Evolutionary conservation across 2,113 vertebrate genomes (phyloP).

Genomic region (Reinhardtius hippoglossoides): DNA sequence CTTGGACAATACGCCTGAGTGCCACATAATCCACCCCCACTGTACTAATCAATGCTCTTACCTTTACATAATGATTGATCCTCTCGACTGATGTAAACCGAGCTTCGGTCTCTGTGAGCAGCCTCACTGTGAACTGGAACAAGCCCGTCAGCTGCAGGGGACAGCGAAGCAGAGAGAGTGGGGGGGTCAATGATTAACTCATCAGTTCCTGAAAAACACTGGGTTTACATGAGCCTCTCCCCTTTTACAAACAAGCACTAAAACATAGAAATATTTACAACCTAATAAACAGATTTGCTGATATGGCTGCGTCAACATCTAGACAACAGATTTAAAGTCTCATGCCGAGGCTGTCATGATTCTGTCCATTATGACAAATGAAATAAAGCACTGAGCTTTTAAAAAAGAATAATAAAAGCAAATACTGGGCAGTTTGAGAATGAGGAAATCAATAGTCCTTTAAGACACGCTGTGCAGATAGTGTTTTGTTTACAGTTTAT

Average conservation of each 20-base stretch:
- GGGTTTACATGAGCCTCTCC: background rate
- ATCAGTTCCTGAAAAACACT: background rate
- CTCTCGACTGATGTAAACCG: slow-evolving; percentile 89
- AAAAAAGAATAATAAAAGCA: background rate
- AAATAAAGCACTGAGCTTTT: background rate
- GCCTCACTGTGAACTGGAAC: slow-evolving; percentile 86
- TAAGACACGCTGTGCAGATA: background rate
- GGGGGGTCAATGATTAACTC: slow-evolving; percentile 49
- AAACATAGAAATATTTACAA: slow-evolving; percentile 26
- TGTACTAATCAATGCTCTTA: slow-evolving; percentile 51
- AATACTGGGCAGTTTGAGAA: background rate
- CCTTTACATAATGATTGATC: slow-evolving; percentile 88
- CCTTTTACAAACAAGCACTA: background rate
- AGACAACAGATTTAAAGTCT: slow-evolving; percentile 37
- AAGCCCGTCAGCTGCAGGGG: slow-evolving; percentile 83
- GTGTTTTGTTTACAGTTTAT: background rate
- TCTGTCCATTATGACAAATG: background rate
- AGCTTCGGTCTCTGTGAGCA: slow-evolving; percentile 86
- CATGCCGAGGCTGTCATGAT: background rate
- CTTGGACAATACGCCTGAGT: slow-evolving; percentile 17
- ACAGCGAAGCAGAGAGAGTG: slow-evolving; percentile 18
- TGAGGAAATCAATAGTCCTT: background rate
- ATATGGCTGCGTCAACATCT: slow-evolving; percentile 21
- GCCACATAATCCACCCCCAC: slow-evolving; percentile 33
- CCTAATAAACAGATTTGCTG: slow-evolving; percentile 28